A percentile compares a stretch with the other conserved stretches of the same genome.
These are phyloP conservation scores for Lophura swinhoii DNA, from an alignment of 2,797 vertebrate genomes.

Conservation along the genomic window DNA sequence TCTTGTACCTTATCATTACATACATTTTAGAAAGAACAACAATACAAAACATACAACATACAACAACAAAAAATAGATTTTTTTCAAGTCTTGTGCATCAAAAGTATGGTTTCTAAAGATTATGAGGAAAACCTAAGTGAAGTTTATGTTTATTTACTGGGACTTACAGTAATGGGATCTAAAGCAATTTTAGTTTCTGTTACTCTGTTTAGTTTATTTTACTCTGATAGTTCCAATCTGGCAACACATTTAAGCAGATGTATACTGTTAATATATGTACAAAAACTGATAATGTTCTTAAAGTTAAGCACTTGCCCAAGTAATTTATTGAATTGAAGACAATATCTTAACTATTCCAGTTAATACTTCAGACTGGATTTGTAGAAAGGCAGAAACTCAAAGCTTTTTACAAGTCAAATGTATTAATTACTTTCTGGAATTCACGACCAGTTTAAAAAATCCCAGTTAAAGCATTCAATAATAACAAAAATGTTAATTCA, in stretches of 20 bases:
- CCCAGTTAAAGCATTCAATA: neutral
- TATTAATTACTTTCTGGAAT: neutral
- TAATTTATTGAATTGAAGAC: neutral
- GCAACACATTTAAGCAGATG: neutral
- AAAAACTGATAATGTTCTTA: neutral
- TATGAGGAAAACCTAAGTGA: neutral
- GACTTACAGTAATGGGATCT: neutral
- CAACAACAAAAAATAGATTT: too few species aligned
- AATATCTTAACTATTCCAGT: neutral
- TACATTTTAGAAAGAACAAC: neutral
- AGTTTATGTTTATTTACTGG: neutral
- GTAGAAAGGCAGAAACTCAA: neutral
- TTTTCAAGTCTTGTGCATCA: neutral
- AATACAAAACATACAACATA: too few species aligned
- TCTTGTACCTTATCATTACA: neutral
- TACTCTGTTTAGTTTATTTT: neutral
- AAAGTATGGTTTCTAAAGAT: neutral
- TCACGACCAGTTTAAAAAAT: neutral
- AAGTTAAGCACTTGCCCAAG: neutral
- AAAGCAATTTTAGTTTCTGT: neutral
- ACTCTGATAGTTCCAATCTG: neutral
- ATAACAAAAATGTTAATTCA: neutral
- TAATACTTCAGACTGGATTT: neutral
- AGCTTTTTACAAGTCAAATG: fast-evolving
- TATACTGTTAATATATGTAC: fast-evolving